Percentiles rank a stretch among this genome's conserved stretches.
Evolutionary conservation across 2,113 vertebrate genomes (phyloP).

Genomic region (Rhinolophus sinicus): DNA sequence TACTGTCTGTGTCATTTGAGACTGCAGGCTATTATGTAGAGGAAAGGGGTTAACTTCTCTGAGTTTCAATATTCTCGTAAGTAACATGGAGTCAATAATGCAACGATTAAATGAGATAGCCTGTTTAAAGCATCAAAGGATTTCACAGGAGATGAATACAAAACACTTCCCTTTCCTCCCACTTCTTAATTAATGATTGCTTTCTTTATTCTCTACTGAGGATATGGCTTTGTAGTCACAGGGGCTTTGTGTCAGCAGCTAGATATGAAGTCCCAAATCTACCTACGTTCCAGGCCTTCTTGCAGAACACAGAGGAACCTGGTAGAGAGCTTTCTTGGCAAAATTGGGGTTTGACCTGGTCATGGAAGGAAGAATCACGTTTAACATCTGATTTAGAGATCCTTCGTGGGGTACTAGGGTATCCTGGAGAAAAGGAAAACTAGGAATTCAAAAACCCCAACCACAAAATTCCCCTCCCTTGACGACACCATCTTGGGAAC

Average conservation of each 20-base stretch:
- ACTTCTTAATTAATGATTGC: constrained; percentile 7
- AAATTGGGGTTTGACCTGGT: not conserved
- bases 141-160: constrained; percentile 18
- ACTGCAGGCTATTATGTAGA: not conserved
- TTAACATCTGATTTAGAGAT: not conserved
- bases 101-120: not conserved
- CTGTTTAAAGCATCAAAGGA: not conserved
- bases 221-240: not conserved
- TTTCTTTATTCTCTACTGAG: not conserved
- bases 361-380: not conserved
- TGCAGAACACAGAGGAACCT: not conserved
- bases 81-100: not conserved
- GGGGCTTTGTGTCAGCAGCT: not conserved
- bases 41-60: not conserved
- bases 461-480: not conserved
- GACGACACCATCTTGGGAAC: not conserved
- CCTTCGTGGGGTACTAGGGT: not conserved
- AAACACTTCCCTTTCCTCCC: not conserved
- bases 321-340: not conserved
- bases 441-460: not conserved
- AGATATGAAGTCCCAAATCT: not conserved
- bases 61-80: not conserved
- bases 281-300: not conserved
- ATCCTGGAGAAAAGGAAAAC: not conserved
- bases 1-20: not conserved